Evolutionary conservation across 2,888 invertebrate genomes (phyloP), one percentile per base, ranked within the genome.

Genomic region (Cheilosia vulpina): DNA sequence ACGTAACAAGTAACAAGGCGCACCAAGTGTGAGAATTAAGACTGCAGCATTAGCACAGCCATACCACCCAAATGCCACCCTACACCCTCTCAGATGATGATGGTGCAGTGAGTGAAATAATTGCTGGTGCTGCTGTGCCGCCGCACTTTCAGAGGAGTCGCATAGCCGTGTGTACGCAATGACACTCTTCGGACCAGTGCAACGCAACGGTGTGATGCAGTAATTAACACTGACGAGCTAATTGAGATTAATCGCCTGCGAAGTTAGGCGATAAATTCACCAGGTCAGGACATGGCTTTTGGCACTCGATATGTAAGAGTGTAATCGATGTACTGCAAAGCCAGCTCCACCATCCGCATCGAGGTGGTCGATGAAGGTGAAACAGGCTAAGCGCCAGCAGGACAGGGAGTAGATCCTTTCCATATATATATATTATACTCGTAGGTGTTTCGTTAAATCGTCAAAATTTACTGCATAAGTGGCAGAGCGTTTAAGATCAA

Each of bases 211-310:
- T 73, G 53, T 87, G 87, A 82, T 87, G 87, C 87, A 82, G 87
- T 87, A 87, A 87, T 87, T 87, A 87, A 87, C 87, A 82, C 82
- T 87, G 87, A 87, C 87, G 82, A 87, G 87, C 78, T 82, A 87
- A 87, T 87, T 87, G 87, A 87, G 87, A 87, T 87, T 78, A 82
- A 87, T 87, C 87, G 78, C 62, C 72, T 73, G 73, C 69, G 63
- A 87, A 82, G 82, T 82, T 87, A 87, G 87, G 63, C 82, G 65
- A 87, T 87, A 87, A 87, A 82, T 87, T 55, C 69, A n/a, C 58
- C 55, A 62, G 82, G 69, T 73, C 82, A 78, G 82, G 77, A 82
- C 78, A 76, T 78, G 82, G 63, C 77, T 73, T 63, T 60, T 38
- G 73, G 82, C 72, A 68, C 68, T 71, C 81, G 76, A 63, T 76